These are phyloP conservation scores for Drosophila subsilvestris DNA, from an alignment of 2,888 invertebrate species.

Conservation along the genomic window DNA sequence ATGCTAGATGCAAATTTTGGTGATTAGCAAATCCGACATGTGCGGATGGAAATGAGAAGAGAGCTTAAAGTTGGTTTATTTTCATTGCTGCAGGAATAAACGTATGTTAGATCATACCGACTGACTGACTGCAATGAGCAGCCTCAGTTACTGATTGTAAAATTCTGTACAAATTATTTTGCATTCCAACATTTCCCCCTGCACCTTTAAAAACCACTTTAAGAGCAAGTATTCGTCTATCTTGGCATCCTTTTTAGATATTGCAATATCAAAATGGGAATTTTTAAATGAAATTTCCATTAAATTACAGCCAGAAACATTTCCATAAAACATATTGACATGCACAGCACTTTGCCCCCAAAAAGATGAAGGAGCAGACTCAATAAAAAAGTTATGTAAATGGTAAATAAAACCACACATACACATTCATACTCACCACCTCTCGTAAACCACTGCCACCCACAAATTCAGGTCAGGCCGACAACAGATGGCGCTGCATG, in stretches of 20 bases:
- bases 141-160: too few species aligned
- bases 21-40: too few species aligned
- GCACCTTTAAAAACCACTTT: background rate
- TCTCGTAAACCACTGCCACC: background rate
- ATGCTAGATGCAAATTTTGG: background rate
- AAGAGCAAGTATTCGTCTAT: background rate
- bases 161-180: too few species aligned
- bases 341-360: background rate
- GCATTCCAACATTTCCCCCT: background rate
- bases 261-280: background rate
- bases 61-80: background rate
- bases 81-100: background rate
- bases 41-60: background rate
- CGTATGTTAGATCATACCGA: too few species aligned
- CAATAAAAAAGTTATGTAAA: constrained; percentile 28
- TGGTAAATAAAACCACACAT: background rate
- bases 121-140: too few species aligned
- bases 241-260: background rate
- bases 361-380: constrained; percentile 21
- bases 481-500: constrained; percentile 54
- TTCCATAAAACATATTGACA: constrained; percentile 13
- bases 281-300: background rate
- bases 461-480: constrained; percentile 46
- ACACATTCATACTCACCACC: background rate
- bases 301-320: background rate